Evolutionary conservation across 35 echinoderm and acorn worm genomes (phyloP).

Genomic region (Acanthaster planci): DNA sequence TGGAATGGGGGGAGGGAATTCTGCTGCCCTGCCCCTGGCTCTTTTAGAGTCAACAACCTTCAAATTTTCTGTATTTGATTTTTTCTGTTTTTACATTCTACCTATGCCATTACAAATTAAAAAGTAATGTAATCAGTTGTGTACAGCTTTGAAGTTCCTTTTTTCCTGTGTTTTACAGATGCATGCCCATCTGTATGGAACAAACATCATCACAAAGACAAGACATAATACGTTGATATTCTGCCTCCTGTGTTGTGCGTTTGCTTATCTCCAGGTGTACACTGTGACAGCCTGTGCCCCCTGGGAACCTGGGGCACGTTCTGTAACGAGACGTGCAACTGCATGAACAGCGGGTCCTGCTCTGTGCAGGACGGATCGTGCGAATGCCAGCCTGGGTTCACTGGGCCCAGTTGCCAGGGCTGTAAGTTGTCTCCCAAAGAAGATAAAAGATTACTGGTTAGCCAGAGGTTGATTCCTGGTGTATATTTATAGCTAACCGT

Average conservation of each 20-base stretch:
- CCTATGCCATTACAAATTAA: too few relatives aligned
- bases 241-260: background rate
- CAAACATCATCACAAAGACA: background rate
- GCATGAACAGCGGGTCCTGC: slow-evolving; percentile 46
- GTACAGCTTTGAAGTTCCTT: background rate
- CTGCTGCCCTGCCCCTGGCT: too few relatives aligned
- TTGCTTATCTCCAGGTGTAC: slow-evolving; percentile 28
- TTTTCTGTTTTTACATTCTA: too few relatives aligned
- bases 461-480: too few relatives aligned
- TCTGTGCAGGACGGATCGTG: slow-evolving; percentile 58
- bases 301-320: slow-evolving; percentile 10
- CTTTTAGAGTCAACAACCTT: too few relatives aligned
- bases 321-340: slow-evolving; percentile 25
- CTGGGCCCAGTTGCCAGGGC: slow-evolving; percentile 56
- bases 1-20: too few relatives aligned
- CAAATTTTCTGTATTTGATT: too few relatives aligned
- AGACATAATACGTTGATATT: background rate
- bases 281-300: slow-evolving; percentile 35
- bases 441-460: too few relatives aligned
- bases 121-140: background rate
- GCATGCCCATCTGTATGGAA: background rate
- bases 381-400: slow-evolving; percentile 71
- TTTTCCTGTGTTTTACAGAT: background rate
- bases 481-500: too few relatives aligned
- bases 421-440: slow-evolving; percentile 15